Base-by-base conservation (phyloP, 2,888 invertebrate genomes). In the Leuctra nigra region DNA sequence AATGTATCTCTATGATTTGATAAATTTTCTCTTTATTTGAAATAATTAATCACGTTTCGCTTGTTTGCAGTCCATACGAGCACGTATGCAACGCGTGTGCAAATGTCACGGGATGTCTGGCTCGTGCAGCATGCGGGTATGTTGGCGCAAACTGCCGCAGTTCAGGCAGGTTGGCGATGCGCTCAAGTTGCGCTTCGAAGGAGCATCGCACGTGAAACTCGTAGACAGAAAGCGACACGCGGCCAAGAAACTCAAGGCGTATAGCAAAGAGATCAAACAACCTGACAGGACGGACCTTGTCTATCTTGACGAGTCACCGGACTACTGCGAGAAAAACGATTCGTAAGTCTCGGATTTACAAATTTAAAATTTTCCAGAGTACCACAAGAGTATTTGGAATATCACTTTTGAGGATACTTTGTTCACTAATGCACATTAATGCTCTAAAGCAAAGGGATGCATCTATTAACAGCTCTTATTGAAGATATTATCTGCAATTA, bases 91-190 rank as follows among this genome's bases (percentile, higher is more conserved):
- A 68, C 80, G 89, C 39, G 84, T 90, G 18, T 94, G 94, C 78
- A 94, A 94, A 70, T 94, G 94, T 67, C 93, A 94, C 71, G 93
- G 94, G 22, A 91, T 94, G 77, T 92, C 92, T 0, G 93, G 92
- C 0, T 92, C 92, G 2, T 94, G 94, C 73, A 90, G 91, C 39
- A 84, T 91, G 62, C 80, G 89, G 48, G 91, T 93, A 6, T 94
- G 94, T 71, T 94, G 94, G 94, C 79, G 91, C 63, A 83, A 87
- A 59, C 75, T 94, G 65, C 86, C 88, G 3, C 78, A 84, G 38
- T 86, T 94, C 67, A 75, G 88, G 24, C 71, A 79, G 60, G 86
- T 93, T 4, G 92, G 91, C 0, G 84, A 87, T 60, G 83, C 83
- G 0, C 77, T 94, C 50, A 82, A 85, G 59, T 82, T 85, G 47